Conservation (phyloP, 2,113 vertebrate species). For the Myiagra hebetior region DNA sequence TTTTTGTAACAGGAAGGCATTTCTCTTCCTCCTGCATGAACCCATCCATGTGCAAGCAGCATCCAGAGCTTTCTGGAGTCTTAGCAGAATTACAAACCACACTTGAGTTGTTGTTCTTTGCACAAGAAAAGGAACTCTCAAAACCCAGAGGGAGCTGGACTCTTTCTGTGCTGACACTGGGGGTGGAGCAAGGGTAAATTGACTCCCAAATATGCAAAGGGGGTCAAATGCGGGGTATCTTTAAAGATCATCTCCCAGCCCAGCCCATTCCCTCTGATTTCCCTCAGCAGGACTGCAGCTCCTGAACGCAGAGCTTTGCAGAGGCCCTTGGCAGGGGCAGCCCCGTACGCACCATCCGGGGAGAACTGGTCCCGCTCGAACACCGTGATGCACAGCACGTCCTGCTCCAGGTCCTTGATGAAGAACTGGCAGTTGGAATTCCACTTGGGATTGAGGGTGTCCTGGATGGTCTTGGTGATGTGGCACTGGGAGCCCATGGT, state of each 20-base stretch:
- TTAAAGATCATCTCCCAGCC: background rate
- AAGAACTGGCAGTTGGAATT: constrained; percentile 99
- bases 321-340: background rate
- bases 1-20: background rate
- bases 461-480: constrained; percentile 97
- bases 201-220: background rate
- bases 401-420: constrained; percentile 97
- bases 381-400: constrained; percentile 96
- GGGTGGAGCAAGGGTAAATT: background rate
- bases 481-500: constrained; percentile 99
- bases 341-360: constrained; percentile 83
- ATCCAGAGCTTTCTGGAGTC: background rate
- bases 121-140: background rate
- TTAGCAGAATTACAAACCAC: background rate
- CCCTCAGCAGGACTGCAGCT: background rate
- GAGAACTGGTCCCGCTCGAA: constrained; percentile 99
- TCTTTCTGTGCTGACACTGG: background rate
- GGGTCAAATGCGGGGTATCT: background rate
- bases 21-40: background rate
- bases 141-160: background rate
- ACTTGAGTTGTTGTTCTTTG: background rate
- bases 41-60: background rate
- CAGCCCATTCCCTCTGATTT: background rate
- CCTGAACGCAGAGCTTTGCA: background rate
- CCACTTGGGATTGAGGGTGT: constrained; percentile 97